These are phyloP conservation scores for Balaeniceps rex DNA, from an alignment of 2,113 vertebrate genomes.

Conservation along the genomic window DNA sequence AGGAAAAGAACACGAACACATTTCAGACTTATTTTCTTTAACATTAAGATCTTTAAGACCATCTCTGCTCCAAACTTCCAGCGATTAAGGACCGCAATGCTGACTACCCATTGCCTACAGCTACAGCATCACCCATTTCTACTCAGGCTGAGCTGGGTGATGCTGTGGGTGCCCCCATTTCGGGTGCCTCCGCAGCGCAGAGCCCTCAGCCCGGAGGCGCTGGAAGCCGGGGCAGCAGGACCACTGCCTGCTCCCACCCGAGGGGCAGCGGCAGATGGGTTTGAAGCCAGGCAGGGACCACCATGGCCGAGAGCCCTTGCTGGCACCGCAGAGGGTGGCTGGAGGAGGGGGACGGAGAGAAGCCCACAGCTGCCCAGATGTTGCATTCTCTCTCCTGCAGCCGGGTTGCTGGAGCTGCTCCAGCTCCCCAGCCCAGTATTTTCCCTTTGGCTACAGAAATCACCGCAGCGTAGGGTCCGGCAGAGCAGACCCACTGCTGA, in stretches of 20 bases:
- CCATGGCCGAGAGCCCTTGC: background rate
- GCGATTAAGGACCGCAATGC: background rate
- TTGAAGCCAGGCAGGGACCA: background rate
- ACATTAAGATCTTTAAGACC: background rate
- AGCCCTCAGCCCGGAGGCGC: background rate
- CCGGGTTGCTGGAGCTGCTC: background rate
- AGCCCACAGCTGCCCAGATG: background rate
- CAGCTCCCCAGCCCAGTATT: background rate
- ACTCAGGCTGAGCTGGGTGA: background rate
- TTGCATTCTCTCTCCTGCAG: background rate
- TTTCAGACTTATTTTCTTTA: background rate
- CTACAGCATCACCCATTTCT: fast-evolving
- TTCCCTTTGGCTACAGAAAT: background rate
- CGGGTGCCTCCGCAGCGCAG: fast-evolving
- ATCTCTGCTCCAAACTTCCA: background rate
- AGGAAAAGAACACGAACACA: background rate
- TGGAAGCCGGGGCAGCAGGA: background rate
- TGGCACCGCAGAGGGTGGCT: background rate
- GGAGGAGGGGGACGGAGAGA: background rate
- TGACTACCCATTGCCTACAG: background rate
- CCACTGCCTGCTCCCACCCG: background rate
- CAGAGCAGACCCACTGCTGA: background rate
- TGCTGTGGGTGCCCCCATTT: background rate
- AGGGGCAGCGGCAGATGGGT: background rate
- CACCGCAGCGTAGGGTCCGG: background rate